Base-by-base conservation (phyloP, 1,140 invertebrate genomes). In the Protaetia brevitarsis region DNA sequence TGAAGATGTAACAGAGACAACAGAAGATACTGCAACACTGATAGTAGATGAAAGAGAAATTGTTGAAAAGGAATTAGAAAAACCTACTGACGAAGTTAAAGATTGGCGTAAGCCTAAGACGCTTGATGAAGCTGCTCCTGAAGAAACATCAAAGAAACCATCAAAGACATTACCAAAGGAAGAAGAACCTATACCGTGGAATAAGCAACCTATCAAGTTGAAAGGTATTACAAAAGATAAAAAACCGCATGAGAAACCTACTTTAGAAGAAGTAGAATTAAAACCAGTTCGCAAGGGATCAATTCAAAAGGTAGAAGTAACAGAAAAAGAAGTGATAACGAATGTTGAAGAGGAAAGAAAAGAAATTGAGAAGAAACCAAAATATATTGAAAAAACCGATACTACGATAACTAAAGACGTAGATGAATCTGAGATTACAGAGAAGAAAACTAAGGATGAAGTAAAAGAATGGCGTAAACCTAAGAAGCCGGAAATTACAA, bases 341-440 rank as follows among this genome's bases (percentile, higher is more conserved):
- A 16, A 34, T 58, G 28, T 6, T 56, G 27, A 27, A 63, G 8
- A n/a, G n/a, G n/a, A n/a, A n/a, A n/a, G 51, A 30, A 21, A 27
- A 63, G 30, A 65, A 58, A 51, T 66, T 34, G 68, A 69, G 67
- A 75, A 78, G 29, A 71, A 68, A 0, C 51, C 66, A 6, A 56
- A 76, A 31, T 68, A 76, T n/a, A 67, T 68, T 36, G 57, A 71
- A 23, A 66, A 68, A 37, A 63, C 68, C 69, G 16, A 36, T n/a
- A 34, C 56, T 2, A 23, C 21, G 36, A 19, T 23, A 0, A 11
- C 26, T 64, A 16, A 64, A 28, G 26, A n/a, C 10, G 26, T 26
- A 19, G 28, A 73, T 64, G 60, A 69, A 7, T 7, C n/a, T 34
- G 45, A 56, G 45, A 19, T 11, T 11, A 56, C 45, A 19, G 19